A percentile compares a stretch with the other conserved stretches of the same genome.
Conservation (phyloP, 2,797 vertebrate species). For the Acanthurus tractus region DNA sequence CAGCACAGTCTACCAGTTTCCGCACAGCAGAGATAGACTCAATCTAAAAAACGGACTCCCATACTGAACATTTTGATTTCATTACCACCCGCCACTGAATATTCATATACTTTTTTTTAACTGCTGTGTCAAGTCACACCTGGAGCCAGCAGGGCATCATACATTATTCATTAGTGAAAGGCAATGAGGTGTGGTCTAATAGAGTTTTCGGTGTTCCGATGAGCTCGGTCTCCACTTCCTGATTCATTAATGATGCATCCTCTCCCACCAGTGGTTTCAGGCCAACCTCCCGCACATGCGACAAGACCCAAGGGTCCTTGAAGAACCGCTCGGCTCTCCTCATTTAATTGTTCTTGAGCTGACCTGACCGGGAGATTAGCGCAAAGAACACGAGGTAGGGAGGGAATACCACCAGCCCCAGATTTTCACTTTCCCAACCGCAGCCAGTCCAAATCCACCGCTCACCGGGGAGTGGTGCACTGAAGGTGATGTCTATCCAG, state of each 20-base stretch:
- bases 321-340: constrained; percentile 69
- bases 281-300: constrained; percentile 68
- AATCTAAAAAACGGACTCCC: constrained; percentile 82
- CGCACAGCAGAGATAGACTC: constrained; percentile 78
- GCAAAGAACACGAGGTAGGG: constrained; percentile 44
- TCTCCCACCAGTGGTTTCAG: constrained; percentile 68
- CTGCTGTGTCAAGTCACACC: constrained; percentile 82
- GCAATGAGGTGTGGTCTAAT: constrained; percentile 86
- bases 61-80: constrained; percentile 86
- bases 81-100: constrained; percentile 87
- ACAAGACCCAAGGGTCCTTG: constrained; percentile 64
- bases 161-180: constrained; percentile 85
- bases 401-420: constrained; percentile 54
- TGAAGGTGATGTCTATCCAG: constrained; percentile 33
- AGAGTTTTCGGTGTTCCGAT: constrained; percentile 78
- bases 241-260: constrained; percentile 83
- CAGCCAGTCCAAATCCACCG: constrained; percentile 44
- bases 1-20: constrained; percentile 84
- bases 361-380: constrained; percentile 72
- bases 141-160: constrained; percentile 79
- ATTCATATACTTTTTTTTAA: constrained; percentile 84
- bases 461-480: constrained; percentile 4
- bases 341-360: constrained; percentile 79
- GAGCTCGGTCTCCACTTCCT: constrained; percentile 75
- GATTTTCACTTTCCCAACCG: constrained; percentile 61